These are phyloP conservation scores for Pterois miles DNA, from an alignment of 2,797 vertebrate species.

Conservation along the genomic window DNA sequence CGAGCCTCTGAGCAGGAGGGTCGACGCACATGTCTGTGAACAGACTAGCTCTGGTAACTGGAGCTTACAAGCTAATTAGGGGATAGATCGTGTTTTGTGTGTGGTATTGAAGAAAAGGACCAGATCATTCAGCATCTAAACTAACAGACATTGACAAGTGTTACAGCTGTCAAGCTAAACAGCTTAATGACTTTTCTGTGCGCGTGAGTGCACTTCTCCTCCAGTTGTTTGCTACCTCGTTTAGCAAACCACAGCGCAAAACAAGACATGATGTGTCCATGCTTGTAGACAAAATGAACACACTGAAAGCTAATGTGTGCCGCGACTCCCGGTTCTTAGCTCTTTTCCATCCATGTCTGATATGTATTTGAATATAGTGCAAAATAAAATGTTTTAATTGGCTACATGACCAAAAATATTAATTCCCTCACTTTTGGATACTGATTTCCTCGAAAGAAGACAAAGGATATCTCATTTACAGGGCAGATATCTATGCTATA, in stretches of 20 bases:
- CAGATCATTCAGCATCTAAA: slow-evolving; percentile 29
- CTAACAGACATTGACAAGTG: slow-evolving; percentile 46
- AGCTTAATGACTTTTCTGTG: slow-evolving; percentile 34
- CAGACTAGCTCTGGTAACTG: background rate
- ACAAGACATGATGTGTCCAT: slow-evolving; percentile 8
- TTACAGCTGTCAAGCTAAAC: slow-evolving; percentile 33
- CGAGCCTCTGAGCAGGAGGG: background rate
- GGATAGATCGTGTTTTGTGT: slow-evolving; percentile 8
- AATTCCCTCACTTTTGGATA: background rate
- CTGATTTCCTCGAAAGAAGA: background rate
- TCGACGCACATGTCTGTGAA: background rate
- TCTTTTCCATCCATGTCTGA: background rate
- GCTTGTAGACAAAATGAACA: slow-evolving; percentile 25
- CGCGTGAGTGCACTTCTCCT: slow-evolving; percentile 22
- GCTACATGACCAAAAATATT: background rate
- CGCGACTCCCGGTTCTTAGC: slow-evolving; percentile 2
- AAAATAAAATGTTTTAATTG: background rate
- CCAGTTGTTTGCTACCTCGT: slow-evolving; percentile 5
- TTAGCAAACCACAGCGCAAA: slow-evolving; percentile 7
- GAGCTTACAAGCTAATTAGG: background rate
- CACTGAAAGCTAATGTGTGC: slow-evolving; percentile 22
- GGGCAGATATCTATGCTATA: background rate
- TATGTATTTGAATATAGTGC: background rate
- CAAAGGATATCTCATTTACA: background rate
- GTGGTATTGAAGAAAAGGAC: slow-evolving; percentile 23